These are phyloP conservation scores for Chiloscyllium plagiosum DNA, from an alignment of 2,113 vertebrate genomes.

Conservation along the genomic window DNA sequence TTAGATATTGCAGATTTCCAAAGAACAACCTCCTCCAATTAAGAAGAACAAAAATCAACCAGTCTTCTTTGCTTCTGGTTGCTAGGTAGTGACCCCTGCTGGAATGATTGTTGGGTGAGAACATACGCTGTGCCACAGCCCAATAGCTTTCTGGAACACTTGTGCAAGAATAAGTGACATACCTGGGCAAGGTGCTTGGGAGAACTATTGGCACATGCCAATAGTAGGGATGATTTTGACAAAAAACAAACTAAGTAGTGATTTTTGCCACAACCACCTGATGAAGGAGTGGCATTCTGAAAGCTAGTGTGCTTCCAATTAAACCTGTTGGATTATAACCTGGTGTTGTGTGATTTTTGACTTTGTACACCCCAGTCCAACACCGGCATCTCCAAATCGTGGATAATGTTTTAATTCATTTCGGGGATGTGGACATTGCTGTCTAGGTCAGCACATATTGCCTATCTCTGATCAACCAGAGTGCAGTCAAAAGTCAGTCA, in stretches of 20 bases:
- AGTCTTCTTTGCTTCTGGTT: neutral
- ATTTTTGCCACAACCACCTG: neutral
- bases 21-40: neutral
- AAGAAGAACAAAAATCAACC: neutral
- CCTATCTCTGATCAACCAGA: too few relatives aligned
- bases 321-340: too few relatives aligned
- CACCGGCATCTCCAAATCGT: too few relatives aligned
- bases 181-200: neutral
- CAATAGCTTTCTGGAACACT: neutral
- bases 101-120: neutral
- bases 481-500: too few relatives aligned
- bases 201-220: neutral
- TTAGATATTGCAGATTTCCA: neutral
- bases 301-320: too few relatives aligned
- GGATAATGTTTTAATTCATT: neutral
- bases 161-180: neutral
- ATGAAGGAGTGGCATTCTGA: too few relatives aligned
- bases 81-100: neutral
- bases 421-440: too few relatives aligned
- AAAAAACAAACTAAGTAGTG: neutral
- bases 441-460: too few relatives aligned
- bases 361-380: too few relatives aligned
- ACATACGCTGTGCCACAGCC: neutral
- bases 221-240: neutral
- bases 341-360: too few relatives aligned